Evolutionary conservation across 1,140 invertebrate species (phyloP).

Genomic region (Drosophila lowei): DNA sequence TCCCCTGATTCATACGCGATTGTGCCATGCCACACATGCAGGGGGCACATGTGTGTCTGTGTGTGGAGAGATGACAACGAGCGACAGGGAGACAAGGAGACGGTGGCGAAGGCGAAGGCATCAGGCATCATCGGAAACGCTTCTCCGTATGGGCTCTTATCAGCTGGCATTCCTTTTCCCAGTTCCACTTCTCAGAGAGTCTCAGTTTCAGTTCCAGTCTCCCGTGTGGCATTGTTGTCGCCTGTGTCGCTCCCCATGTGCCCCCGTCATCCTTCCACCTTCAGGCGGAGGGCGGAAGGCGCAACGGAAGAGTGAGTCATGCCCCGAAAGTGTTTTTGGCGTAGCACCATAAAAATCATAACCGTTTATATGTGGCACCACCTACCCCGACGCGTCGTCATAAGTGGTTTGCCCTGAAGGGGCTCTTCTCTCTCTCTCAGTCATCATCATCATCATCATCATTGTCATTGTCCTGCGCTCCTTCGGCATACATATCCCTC

Average conservation of each 20-base stretch:
- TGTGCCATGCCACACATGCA: slow-evolving; percentile 17
- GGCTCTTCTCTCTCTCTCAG: not conserved
- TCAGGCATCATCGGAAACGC: slow-evolving; percentile 62
- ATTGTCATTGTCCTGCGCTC: slow-evolving; percentile 1
- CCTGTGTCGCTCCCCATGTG: slow-evolving; percentile 6
- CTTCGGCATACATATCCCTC: not conserved
- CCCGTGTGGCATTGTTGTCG: slow-evolving; percentile 23
- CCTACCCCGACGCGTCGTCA: slow-evolving; percentile 3
- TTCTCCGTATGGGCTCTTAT: slow-evolving; percentile 38
- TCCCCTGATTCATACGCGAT: slow-evolving; percentile 26
- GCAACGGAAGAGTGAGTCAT: slow-evolving; percentile 49
- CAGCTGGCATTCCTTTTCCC: slow-evolving; percentile 22
- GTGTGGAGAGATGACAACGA: slow-evolving; percentile 31
- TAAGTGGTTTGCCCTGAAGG: slow-evolving; percentile 6
- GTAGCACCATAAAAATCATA: slow-evolving; percentile 75
- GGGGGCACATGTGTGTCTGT: slow-evolving; percentile 4
- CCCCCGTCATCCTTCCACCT: slow-evolving; percentile 47
- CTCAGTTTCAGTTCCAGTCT: slow-evolving; percentile 2
- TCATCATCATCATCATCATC: slow-evolving; percentile 36
- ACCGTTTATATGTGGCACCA: slow-evolving; percentile 57
- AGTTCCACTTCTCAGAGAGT: slow-evolving; percentile 28
- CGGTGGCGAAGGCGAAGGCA: not conserved
- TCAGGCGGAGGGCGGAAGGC: slow-evolving; percentile 8
- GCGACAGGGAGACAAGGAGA: slow-evolving; percentile 12
- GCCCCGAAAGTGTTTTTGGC: slow-evolving; percentile 60